Conservation (phyloP, 2,888 invertebrate genomes). For the Kryphioiulus occultus region DNA sequence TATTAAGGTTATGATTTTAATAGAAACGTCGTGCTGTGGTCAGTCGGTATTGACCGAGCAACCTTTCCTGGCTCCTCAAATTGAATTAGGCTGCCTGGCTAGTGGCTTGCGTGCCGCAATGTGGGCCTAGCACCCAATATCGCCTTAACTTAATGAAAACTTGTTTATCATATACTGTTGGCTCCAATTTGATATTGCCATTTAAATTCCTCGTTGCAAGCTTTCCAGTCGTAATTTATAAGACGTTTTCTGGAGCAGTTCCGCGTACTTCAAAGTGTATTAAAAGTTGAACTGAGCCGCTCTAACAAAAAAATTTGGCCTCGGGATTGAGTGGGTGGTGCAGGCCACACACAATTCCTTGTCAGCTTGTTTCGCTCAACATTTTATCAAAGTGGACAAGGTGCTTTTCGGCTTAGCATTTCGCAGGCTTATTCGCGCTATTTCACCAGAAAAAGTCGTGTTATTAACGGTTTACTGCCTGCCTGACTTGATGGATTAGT, state of each 20-base stretch:
- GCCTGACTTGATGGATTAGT: background rate
- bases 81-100: background rate
- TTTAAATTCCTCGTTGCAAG: background rate
- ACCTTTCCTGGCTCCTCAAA: slow-evolving; percentile 12
- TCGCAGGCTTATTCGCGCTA: background rate
- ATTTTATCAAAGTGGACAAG: slow-evolving; percentile 30
- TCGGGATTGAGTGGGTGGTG: background rate
- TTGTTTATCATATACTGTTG: background rate
- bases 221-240: slow-evolving; percentile 17
- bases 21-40: background rate
- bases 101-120: background rate
- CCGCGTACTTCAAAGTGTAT: background rate
- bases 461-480: background rate
- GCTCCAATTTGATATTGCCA: slow-evolving; percentile 11
- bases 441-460: background rate
- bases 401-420: slow-evolving; percentile 20
- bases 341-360: slow-evolving; percentile 35
- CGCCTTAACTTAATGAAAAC: background rate
- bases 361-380: slow-evolving; percentile 18
- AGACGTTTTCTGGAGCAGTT: slow-evolving; percentile 19
- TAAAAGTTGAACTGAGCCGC: background rate
- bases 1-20: slow-evolving; percentile 18
- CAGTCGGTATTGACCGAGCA: slow-evolving; percentile 32
- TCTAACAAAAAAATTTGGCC: background rate
- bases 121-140: background rate